These are phyloP conservation scores for Pelusios castaneus DNA, from an alignment of 2,113 vertebrate genomes.

Conservation along the genomic window DNA sequence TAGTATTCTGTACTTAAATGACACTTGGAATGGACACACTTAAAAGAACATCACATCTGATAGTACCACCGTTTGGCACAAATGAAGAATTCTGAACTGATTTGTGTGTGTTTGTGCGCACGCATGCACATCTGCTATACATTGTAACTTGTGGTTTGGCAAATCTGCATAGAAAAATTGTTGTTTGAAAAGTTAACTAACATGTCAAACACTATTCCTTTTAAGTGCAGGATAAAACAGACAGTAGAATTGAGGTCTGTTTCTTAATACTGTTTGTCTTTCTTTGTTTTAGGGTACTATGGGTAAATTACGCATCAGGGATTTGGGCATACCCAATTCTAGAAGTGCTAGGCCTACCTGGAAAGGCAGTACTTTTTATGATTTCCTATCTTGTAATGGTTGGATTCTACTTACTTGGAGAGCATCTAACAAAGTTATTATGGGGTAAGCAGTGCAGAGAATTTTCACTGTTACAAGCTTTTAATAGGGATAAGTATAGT, in stretches of 20 bases:
- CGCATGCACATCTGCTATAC: background rate
- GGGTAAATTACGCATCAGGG: slow-evolving; percentile 55
- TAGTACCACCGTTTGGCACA: background rate
- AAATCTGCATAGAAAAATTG: background rate
- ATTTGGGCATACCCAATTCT: slow-evolving; percentile 74
- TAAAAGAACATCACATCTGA: background rate
- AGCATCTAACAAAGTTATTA: slow-evolving; percentile 41
- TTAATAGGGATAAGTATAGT: background rate
- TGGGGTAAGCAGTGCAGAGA: slow-evolving; percentile 21
- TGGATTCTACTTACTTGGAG: slow-evolving; percentile 68
- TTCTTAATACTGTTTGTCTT: background rate
- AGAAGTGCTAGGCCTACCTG: slow-evolving; percentile 54
- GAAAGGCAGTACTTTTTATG: slow-evolving; percentile 57
- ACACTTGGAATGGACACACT: background rate
- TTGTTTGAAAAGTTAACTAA: background rate
- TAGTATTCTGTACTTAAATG: background rate
- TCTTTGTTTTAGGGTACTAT: slow-evolving; percentile 52
- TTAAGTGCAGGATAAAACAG: background rate
- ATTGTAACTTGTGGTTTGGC: background rate
- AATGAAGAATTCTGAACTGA: background rate
- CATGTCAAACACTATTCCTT: background rate
- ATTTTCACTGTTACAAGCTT: background rate
- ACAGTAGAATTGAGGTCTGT: background rate
- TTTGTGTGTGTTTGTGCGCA: background rate
- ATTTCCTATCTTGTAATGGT: slow-evolving; percentile 28